These are phyloP conservation scores for Epirrhoe tristata DNA, from an alignment of 2,888 invertebrate genomes.

Conservation along the genomic window DNA sequence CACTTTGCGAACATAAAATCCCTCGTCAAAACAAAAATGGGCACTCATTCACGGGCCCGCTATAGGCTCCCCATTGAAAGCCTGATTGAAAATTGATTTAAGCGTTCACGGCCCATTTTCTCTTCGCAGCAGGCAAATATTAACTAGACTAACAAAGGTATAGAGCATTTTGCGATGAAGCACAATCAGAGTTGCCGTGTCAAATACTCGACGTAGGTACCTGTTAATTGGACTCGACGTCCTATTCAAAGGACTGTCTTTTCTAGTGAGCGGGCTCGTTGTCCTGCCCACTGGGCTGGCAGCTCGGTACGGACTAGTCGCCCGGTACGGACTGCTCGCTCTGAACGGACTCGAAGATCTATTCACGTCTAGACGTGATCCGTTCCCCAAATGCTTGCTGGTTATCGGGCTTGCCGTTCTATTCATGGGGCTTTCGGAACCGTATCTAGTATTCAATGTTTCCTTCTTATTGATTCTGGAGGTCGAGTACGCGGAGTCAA, in stretches of 20 bases:
- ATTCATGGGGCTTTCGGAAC: slow-evolving; percentile 77
- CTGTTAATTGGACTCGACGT: slow-evolving; percentile 84
- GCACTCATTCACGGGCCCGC: slow-evolving; percentile 48
- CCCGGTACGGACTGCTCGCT: slow-evolving; percentile 74
- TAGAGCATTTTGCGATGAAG: slow-evolving; percentile 18
- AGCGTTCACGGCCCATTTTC: slow-evolving; percentile 44
- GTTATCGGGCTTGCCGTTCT: slow-evolving; percentile 81
- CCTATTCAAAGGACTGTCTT: slow-evolving; percentile 80
- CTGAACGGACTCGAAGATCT: slow-evolving; percentile 73
- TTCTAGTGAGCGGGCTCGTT: slow-evolving; percentile 84
- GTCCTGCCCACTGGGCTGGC: slow-evolving; percentile 80
- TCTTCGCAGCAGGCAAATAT: slow-evolving; percentile 42
- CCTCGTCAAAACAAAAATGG: slow-evolving; percentile 44
- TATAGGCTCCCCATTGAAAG: slow-evolving; percentile 48
- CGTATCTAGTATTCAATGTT: slow-evolving; percentile 64
- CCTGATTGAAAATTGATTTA: slow-evolving; percentile 61
- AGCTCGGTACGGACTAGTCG: slow-evolving; percentile 73
- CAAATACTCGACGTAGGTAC: slow-evolving; percentile 56
- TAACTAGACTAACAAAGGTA: slow-evolving; percentile 46
- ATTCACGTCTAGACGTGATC: slow-evolving; percentile 78
- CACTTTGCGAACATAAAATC: slow-evolving; percentile 36
- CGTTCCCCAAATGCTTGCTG: slow-evolving; percentile 82
- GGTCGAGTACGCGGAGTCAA: slow-evolving; percentile 76
- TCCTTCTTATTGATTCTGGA: slow-evolving; percentile 74
- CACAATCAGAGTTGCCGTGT: slow-evolving; percentile 5